A percentile compares a stretch with the other conserved stretches of the same genome.
phyloP scores from a whole-genome alignment of 2,797 vertebrate genomes.

The Poliocrania exsul region DNA sequence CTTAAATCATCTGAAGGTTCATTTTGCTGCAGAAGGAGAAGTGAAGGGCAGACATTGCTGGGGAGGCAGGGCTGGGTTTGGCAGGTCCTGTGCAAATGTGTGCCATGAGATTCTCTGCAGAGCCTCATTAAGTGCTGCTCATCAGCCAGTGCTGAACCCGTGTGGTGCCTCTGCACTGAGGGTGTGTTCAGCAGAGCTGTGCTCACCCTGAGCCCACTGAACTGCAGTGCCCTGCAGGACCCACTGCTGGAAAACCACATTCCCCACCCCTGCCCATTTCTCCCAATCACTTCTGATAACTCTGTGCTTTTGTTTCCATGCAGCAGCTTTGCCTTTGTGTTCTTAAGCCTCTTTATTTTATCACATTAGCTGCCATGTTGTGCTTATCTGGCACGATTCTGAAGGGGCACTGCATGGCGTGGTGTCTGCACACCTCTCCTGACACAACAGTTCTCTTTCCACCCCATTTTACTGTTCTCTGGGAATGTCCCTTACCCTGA shows the following conservation, averaged over 20 bases:
- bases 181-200: background rate
- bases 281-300: background rate
- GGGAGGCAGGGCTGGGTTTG: background rate
- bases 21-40: background rate
- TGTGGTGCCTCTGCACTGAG: background rate
- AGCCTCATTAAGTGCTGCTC: background rate
- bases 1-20: background rate
- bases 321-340: background rate
- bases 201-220: background rate
- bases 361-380: rapidly evolving
- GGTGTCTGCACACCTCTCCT: background rate
- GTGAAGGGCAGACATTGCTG: background rate
- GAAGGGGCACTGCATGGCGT: rapidly evolving
- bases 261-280: background rate
- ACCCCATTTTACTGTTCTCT: background rate
- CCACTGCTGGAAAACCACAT: background rate
- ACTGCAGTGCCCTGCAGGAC: background rate
- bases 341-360: background rate
- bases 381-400: background rate
- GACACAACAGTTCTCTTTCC: background rate
- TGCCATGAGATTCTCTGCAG: background rate
- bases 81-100: background rate
- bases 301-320: background rate
- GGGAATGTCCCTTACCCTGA: background rate
- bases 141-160: background rate